phyloP scores from a whole-genome alignment of 1,140 invertebrate genomes.

The Diuraphis noxia region DNA sequence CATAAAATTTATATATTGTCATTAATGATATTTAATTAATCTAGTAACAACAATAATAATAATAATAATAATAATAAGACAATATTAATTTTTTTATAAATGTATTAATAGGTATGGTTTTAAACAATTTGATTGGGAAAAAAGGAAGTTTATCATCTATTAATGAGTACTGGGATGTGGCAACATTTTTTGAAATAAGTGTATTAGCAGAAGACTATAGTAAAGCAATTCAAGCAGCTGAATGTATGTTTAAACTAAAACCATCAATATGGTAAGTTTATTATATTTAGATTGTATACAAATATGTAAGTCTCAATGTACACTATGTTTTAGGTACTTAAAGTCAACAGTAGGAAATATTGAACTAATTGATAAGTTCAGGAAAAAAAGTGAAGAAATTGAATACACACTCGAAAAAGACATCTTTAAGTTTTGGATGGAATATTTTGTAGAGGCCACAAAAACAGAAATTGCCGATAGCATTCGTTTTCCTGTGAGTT shows the following conservation, averaged over 20 bases:
- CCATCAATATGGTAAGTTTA: constrained; percentile 88
- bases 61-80: neutral
- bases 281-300: neutral
- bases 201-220: constrained; percentile 96
- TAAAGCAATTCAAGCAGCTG: constrained; percentile 96
- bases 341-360: constrained; percentile 99
- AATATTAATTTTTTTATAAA: neutral
- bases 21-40: too few relatives aligned
- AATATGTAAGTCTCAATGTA: neutral
- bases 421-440: constrained; percentile 97
- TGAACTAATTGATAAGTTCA: constrained; percentile 88
- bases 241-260: constrained; percentile 98
- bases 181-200: constrained; percentile 98
- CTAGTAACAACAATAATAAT: too few relatives aligned
- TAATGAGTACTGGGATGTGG: constrained; percentile 99
- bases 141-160: constrained; percentile 92
- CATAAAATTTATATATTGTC: neutral
- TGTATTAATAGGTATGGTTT: constrained; percentile 73
- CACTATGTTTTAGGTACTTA: constrained; percentile 73
- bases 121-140: constrained; percentile 97
- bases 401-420: constrained; percentile 77
- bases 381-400: constrained; percentile 76
- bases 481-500: constrained; percentile 88
- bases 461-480: constrained; percentile 75
- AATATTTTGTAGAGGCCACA: constrained; percentile 95